phyloP scores from a whole-genome alignment of 2,797 vertebrate genomes.

The Momotus momota region DNA sequence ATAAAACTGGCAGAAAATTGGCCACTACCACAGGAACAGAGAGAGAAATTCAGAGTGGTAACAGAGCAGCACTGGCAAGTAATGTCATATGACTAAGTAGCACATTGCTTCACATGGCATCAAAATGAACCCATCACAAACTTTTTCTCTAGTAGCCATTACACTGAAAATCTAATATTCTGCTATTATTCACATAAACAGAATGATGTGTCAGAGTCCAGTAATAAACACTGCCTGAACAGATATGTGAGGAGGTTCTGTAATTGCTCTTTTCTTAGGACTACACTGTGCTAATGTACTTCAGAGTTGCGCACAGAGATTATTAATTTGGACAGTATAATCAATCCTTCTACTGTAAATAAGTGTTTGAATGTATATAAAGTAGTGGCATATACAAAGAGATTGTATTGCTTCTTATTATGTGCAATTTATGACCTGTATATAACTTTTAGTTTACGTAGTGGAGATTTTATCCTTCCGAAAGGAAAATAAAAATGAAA shows the following conservation, averaged over 20 bases:
- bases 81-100: neutral
- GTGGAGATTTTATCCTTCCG: neutral
- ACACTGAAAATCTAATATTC: neutral
- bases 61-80: neutral
- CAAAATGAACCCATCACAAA: neutral
- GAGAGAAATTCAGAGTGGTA: neutral
- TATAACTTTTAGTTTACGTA: neutral
- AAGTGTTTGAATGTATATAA: neutral
- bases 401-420: neutral
- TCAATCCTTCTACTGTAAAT: neutral
- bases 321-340: neutral
- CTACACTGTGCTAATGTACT: neutral
- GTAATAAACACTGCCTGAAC: neutral
- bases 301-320: neutral
- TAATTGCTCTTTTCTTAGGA: neutral
- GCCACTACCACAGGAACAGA: neutral
- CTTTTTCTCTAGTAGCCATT: neutral
- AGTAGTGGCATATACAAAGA: neutral
- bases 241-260: neutral
- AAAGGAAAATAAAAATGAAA: neutral
- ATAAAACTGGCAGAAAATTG: neutral
- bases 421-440: neutral
- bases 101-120: accelerated
- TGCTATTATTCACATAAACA: neutral
- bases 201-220: neutral